Evolutionary conservation across 92 coral and sea anemone genomes (phyloP).

Genomic region (Porites divaricata): DNA sequence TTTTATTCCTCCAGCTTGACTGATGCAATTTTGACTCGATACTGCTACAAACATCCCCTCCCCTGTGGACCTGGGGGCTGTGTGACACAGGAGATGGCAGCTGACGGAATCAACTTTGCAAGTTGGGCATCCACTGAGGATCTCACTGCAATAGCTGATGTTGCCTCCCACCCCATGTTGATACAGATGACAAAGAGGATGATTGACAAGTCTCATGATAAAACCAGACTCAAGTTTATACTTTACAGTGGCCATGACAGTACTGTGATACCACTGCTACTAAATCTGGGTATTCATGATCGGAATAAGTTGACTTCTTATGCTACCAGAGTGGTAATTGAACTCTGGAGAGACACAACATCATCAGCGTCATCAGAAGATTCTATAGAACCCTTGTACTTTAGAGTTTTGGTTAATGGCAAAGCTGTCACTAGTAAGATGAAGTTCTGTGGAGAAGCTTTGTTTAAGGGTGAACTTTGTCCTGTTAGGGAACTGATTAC

Average conservation of each 20-base stretch:
- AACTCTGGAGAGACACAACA: slow-evolving; percentile 83
- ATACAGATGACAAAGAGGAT: slow-evolving; percentile 82
- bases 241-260: slow-evolving; percentile 88
- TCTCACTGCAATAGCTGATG: slow-evolving; percentile 66
- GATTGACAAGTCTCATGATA: slow-evolving; percentile 51
- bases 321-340: slow-evolving; percentile 88
- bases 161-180: slow-evolving; percentile 69
- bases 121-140: slow-evolving; percentile 71
- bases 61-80: slow-evolving; percentile 93
- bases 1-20: slow-evolving; percentile 59
- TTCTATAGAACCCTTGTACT: slow-evolving; percentile 2
- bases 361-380: not conserved
- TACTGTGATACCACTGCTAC: slow-evolving; percentile 72
- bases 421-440: slow-evolving; percentile 73
- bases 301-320: slow-evolving; percentile 73
- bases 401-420: slow-evolving; percentile 86
- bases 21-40: slow-evolving; percentile 72
- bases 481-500: slow-evolving; percentile 71
- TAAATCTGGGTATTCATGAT: slow-evolving; percentile 74
- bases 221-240: slow-evolving; percentile 74
- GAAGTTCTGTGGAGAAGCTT: slow-evolving; percentile 68
- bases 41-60: slow-evolving; percentile 76
- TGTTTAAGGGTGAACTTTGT: slow-evolving; percentile 75
- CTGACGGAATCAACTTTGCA: slow-evolving; percentile 54
- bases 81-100: slow-evolving; percentile 61